Base-by-base conservation (phyloP, 2,888 invertebrate genomes). In the Myopa testacea region DNA sequence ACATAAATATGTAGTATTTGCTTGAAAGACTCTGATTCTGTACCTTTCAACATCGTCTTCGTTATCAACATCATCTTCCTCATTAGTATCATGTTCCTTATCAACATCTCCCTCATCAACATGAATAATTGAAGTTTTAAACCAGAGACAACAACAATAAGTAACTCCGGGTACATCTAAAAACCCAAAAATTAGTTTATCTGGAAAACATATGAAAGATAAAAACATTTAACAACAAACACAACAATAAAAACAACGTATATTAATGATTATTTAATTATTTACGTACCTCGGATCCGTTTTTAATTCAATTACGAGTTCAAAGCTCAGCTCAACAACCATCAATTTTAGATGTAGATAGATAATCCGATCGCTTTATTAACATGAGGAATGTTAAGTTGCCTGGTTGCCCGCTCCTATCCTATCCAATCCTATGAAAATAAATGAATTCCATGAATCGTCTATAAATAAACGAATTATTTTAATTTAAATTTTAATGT, bases 231-330 rank as follows among this genome's bases (percentile, higher is more conserved):
- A 58, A n/a, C 52, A 38, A 34, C 71, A 55, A 52, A 55, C 58
- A 71, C 58, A 58, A n/a, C 52, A 38, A 34, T 55, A 55, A 52
- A 55, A 71, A 71, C 58, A 55, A 38, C 71, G 19, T 10, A 62
- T 62, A 72, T 67, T 67, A 40, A 62, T 60, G 40, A 62, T 26
- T 40, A 4, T 62, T 63, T 62, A 74, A 74, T 74, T 63, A 74
- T 26, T 26, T 50, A 63, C 19, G 52, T 50, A 19, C 37, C 34
- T 45, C n/a, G 34, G 4, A 63, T n/a, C 45, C 63, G 62, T 73
- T 34, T 74, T 63, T 63, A 45, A 62, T 73, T 74, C 73, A 74
- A 74, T 74, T 63, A 74, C 63, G 16, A 63, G 34, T 50, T 63
- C n/a, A 63, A 34, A 63, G 65, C 63, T 45, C 45, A 63, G 65